Base-by-base conservation (phyloP, 2,888 invertebrate species). In the Torymus auratus region DNA sequence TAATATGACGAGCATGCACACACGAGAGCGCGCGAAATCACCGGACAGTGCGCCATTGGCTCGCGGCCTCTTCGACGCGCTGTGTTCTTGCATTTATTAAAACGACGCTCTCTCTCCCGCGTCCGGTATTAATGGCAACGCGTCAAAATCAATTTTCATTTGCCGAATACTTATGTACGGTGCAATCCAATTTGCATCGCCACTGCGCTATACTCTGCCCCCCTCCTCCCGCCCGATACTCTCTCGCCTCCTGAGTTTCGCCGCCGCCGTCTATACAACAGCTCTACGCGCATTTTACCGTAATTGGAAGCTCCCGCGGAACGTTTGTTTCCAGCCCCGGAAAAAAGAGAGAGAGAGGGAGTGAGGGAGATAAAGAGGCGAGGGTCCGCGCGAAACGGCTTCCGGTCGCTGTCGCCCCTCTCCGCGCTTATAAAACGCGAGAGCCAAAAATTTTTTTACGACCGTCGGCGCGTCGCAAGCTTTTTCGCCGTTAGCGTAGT, bases 81-180 rank as follows among this genome's bases (percentile, higher is more conserved):
- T 76, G 82, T 83, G 85, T 88, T 87, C 88, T 88, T 89, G 89
- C 88, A 89, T 89, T 89, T 88, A 88, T 89, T 89, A 88, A 82
- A 89, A 87, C 85, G 86, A 86, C 86, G 85, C 86, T 84, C 85
- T 85, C 88, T 83, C 86, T 85, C 68, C 70, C 65, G 69, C 68
- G 60, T 56, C 83, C 84, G 86, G 88, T 88, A 89, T 89, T 89
- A 89, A 89, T 88, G 89, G 88, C 86, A 84, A 84, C 86, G 86
- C 87, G 88, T 89, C 90, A 88, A 87, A 89, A 89, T 90, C 89
- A 89, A 90, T 90, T 90, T 89, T 89, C 89, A 89, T 89, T 89
- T 88, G 87, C 85, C 86, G 86, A 88, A 89, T 89, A 89, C 88
- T 88, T 89, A 89, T 89, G 88, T 89, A 89, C 87, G 87, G 84